These are phyloP conservation scores for Anorthoa munda DNA, from an alignment of 2,888 invertebrate species.

Conservation along the genomic window DNA sequence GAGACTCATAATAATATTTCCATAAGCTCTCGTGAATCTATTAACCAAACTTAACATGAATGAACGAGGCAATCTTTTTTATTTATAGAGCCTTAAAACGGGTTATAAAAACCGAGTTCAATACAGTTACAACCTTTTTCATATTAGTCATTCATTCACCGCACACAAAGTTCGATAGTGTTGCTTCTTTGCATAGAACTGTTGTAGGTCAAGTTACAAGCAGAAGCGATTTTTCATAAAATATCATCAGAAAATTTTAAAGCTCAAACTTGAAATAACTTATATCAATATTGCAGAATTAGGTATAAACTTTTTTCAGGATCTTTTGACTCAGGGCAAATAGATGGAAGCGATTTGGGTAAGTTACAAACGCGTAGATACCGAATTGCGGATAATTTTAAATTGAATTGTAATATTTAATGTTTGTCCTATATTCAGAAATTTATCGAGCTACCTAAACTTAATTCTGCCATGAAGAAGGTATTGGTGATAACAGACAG, in stretches of 20 bases:
- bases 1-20: slow-evolving; percentile 13
- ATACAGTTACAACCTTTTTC: slow-evolving; percentile 54
- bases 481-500: too few relatives aligned
- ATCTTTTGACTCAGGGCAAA: neutral
- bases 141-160: slow-evolving; percentile 71
- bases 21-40: slow-evolving; percentile 9
- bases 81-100: neutral
- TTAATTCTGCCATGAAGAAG: too few relatives aligned
- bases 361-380: too few relatives aligned
- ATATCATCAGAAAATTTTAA: neutral
- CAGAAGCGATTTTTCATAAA: slow-evolving; percentile 9
- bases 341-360: too few relatives aligned
- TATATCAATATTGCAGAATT: neutral
- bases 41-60: slow-evolving; percentile 10
- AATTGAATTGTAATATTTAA: too few relatives aligned
- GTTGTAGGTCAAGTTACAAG: slow-evolving; percentile 11
- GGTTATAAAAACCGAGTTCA: slow-evolving; percentile 12
- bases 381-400: too few relatives aligned
- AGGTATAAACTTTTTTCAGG: neutral
- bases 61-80: slow-evolving; percentile 19
- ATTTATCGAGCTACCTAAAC: too few relatives aligned
- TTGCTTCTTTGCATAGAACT: slow-evolving; percentile 46
- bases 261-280: neutral
- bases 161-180: slow-evolving; percentile 61
- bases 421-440: too few relatives aligned